Evolutionary conservation across 2,797 vertebrate genomes (phyloP).

Genomic region (Dallia pectoralis): DNA sequence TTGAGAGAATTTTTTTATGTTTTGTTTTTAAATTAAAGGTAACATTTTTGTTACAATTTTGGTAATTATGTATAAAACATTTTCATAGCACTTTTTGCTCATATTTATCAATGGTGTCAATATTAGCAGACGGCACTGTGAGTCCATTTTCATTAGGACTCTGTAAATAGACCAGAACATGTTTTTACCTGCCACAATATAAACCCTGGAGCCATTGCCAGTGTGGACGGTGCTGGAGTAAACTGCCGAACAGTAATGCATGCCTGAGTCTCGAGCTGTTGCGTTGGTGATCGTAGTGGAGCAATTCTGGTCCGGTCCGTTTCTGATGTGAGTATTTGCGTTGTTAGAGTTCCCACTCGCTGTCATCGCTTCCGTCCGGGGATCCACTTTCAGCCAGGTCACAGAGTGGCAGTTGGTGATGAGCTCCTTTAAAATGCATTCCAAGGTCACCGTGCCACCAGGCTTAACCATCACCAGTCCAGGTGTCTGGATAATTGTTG

Average conservation of each 20-base stretch:
- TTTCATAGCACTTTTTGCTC: too few species aligned
- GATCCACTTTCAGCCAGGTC: constrained; percentile 31
- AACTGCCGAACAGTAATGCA: constrained; percentile 23
- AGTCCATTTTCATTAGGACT: neutral
- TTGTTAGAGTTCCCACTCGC: fast-evolving
- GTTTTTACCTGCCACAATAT: constrained; percentile 32
- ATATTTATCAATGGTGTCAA: too few species aligned
- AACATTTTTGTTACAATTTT: too few species aligned
- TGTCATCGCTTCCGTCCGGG: constrained; percentile 16
- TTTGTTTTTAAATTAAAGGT: too few species aligned
- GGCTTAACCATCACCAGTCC: neutral
- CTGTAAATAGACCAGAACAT: neutral
- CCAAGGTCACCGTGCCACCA: constrained; percentile 2
- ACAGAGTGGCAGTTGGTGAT: neutral
- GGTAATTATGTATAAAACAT: too few species aligned
- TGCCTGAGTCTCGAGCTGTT: constrained; percentile 19
- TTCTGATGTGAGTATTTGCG: fast-evolving
- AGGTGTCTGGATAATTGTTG: constrained; percentile 2
- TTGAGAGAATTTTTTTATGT: too few species aligned
- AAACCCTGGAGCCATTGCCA: constrained; percentile 33
- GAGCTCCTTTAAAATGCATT: neutral
- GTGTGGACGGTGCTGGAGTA: fast-evolving
- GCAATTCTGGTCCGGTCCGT: constrained; percentile 9
- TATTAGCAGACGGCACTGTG: neutral
- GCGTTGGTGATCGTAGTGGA: neutral